A percentile compares a stretch with the other conserved stretches of the same genome.
These are phyloP conservation scores for Perca flavescens DNA, from an alignment of 2,113 vertebrate genomes.

Conservation along the genomic window DNA sequence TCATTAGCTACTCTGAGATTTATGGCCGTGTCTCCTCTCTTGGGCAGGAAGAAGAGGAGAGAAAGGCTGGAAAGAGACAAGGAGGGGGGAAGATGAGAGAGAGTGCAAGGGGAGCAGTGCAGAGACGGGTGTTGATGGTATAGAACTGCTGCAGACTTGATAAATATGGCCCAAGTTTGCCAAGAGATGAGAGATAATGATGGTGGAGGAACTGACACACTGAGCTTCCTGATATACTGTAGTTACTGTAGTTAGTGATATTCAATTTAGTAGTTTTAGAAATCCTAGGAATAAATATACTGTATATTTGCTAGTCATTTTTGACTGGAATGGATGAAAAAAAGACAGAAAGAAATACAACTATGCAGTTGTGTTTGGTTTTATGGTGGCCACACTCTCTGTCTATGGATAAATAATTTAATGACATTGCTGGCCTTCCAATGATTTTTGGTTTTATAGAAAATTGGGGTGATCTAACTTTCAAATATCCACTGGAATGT, in stretches of 20 bases:
- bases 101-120: conserved; percentile 31
- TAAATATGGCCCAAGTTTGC: conserved; percentile 62
- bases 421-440: not conserved
- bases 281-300: conserved; percentile 66
- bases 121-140: conserved; percentile 47
- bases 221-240: conserved; percentile 45
- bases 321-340: not conserved
- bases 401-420: not conserved
- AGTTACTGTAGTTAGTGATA: conserved; percentile 36
- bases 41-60: conserved; percentile 41
- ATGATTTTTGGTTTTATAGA: conserved; percentile 1
- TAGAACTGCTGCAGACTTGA: conserved; percentile 57
- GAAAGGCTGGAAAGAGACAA: conserved; percentile 32
- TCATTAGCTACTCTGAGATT: conserved; percentile 85
- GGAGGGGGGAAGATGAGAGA: not conserved
- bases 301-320: not conserved
- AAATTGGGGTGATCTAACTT: not conserved
- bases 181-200: conserved; percentile 62
- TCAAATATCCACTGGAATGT: not conserved
- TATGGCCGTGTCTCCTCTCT: conserved; percentile 74
- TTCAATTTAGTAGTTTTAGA: conserved; percentile 57
- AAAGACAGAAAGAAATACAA: not conserved
- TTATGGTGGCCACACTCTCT: not conserved
- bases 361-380: not conserved
- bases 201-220: conserved; percentile 33